Conservation (phyloP, 2,113 vertebrate species). For the Solea senegalensis region DNA sequence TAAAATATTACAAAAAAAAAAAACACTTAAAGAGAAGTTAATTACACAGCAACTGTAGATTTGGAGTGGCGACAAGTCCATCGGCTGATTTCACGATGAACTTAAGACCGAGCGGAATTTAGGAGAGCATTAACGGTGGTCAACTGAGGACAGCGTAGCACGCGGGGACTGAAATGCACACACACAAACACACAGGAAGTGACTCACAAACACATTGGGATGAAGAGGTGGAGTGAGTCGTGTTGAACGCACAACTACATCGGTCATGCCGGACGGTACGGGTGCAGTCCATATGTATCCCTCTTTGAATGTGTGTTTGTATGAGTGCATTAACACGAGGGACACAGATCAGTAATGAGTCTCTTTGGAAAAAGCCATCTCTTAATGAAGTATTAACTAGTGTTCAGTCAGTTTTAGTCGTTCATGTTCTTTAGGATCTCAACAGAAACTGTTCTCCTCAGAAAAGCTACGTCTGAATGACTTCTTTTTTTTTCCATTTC, state of each 20-base stretch:
- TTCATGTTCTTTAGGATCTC: slow-evolving; percentile 75
- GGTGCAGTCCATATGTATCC: slow-evolving; percentile 35
- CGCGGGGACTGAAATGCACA: slow-evolving; percentile 76
- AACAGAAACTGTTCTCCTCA: slow-evolving; percentile 76
- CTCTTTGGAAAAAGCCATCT: slow-evolving; percentile 87
- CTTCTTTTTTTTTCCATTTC: slow-evolving; percentile 82
- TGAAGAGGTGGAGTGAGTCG: slow-evolving; percentile 23
- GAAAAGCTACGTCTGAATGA: slow-evolving; percentile 72
- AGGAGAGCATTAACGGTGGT: slow-evolving; percentile 59
- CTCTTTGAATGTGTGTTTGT: slow-evolving; percentile 62
- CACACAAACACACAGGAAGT: slow-evolving; percentile 67
- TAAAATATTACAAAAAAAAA: slow-evolving; percentile 70
- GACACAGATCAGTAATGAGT: slow-evolving; percentile 72
- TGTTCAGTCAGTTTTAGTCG: slow-evolving; percentile 81
- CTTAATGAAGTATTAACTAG: slow-evolving; percentile 78
- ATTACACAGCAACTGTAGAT: slow-evolving; percentile 88
- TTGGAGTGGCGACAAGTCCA: slow-evolving; percentile 68
- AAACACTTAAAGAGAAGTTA: slow-evolving; percentile 80
- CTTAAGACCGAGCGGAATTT: slow-evolving; percentile 59
- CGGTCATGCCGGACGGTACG: slow-evolving; percentile 31
- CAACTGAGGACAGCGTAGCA: slow-evolving; percentile 77
- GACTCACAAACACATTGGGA: slow-evolving; percentile 40
- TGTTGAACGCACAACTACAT: slow-evolving; percentile 38
- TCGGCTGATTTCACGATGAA: slow-evolving; percentile 62
- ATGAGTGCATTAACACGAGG: slow-evolving; percentile 67